Conservation (phyloP, 2,113 vertebrate genomes). For the Anhinga anhinga region DNA sequence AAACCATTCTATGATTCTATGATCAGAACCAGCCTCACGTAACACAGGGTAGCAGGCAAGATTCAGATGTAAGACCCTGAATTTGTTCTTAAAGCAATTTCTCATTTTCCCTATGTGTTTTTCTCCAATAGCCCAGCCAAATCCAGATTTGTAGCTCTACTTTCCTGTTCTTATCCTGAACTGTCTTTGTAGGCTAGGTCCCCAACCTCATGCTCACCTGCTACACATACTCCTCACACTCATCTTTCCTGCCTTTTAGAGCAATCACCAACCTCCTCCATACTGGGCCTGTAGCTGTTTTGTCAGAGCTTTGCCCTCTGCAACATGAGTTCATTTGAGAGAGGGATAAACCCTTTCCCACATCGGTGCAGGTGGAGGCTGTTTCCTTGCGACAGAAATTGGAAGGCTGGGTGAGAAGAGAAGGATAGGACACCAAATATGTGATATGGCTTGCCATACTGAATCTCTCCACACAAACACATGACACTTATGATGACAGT, state of each 20-base stretch:
- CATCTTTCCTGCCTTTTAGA: not conserved
- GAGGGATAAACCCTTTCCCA: not conserved
- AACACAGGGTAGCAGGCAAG: not conserved
- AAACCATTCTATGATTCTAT: not conserved
- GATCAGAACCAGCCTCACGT: not conserved
- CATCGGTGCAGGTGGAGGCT: rapidly evolving
- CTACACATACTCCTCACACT: not conserved
- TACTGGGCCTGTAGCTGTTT: not conserved
- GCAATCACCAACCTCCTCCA: not conserved
- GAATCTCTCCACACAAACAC: not conserved
- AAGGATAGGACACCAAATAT: rapidly evolving
- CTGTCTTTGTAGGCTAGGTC: not conserved
- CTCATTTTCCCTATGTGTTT: not conserved
- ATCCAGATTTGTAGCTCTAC: not conserved
- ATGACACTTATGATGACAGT: not conserved
- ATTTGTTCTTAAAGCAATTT: not conserved
- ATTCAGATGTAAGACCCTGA: not conserved
- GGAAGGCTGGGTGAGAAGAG: not conserved
- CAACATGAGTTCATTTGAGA: not conserved
- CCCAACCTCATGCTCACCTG: not conserved
- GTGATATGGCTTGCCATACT: not conserved
- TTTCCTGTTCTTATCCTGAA: not conserved
- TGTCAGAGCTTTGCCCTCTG: not conserved
- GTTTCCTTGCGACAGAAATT: not conserved
- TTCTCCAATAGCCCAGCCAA: not conserved